Base-by-base conservation (phyloP, 2,113 vertebrate genomes). In the Macrotus californicus region DNA sequence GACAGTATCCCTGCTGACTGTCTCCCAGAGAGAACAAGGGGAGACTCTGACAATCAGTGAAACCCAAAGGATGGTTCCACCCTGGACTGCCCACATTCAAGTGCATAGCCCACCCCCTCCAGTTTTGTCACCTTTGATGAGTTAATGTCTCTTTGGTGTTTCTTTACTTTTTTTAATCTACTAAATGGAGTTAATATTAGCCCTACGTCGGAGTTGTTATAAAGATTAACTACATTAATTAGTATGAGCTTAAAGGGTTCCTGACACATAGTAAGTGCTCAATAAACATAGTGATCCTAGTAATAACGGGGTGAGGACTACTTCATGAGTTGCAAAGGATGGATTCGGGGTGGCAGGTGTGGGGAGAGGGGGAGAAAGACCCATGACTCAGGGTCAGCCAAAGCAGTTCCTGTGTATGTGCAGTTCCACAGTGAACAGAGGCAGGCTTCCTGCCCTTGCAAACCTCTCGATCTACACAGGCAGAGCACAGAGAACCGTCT, bases 151-250 rank as follows among this genome's bases (percentile, higher is more conserved):
- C 85, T 64, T 61, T 66, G 46, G 16, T 85, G 31, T 79, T 36
- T 56, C 8, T 81, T 29, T 59, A 39, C 7, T 11, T 39, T 70
- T 64, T 70, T 0, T 34, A 21, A 3, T 86, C 52, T 94, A 48
- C 41, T 48, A 73, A 89, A 50, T 39, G 31, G 21, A 46, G 43
- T 46, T 76, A 70, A 70, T 77, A 26, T 39, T 70, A 93, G 54
- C 61, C 56, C 79, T 88, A 18, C 2, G 41, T 92, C 59, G 46
- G 64, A 89, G 43, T 54, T 85, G 2, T 80, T 73, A 0, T 69
- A 39, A 94, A 93, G 31, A 52, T 67, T 92, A 87, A 89, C 19
- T 77, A 41, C 88, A 48, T 72, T 59, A 91, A 48, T 72, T 59
- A 69, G 64, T 21, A 18, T 61, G 46, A 84, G 34, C 46, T 87